These are phyloP conservation scores for Tenthredo notha DNA, from an alignment of 2,888 invertebrate genomes.

Conservation along the genomic window DNA sequence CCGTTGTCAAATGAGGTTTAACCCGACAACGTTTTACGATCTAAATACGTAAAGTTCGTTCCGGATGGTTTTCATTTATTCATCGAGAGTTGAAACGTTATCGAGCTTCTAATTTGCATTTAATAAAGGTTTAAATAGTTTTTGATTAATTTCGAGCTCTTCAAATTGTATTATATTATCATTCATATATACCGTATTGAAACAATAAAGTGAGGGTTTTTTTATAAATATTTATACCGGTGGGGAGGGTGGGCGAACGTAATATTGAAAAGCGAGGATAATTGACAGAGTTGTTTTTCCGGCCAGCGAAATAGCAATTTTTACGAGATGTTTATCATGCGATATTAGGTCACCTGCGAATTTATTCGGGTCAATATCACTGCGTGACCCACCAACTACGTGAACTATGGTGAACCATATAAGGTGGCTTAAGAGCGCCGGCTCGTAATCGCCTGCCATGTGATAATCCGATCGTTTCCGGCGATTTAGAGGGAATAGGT, in stretches of 20 bases:
- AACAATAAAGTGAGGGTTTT: background rate
- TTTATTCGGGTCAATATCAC: constrained; percentile 1
- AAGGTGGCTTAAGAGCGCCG: constrained; percentile 10
- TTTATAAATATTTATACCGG: background rate
- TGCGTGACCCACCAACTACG: background rate
- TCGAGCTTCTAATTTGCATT: constrained; percentile 1
- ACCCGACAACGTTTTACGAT: background rate
- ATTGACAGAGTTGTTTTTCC: background rate
- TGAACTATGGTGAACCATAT: constrained; percentile 10
- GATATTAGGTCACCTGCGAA: background rate
- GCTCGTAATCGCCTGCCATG: constrained; percentile 40
- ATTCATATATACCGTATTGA: background rate
- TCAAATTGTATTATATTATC: background rate
- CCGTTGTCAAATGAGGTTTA: background rate
- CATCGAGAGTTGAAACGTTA: background rate
- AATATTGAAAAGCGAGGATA: background rate
- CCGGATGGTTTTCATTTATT: background rate
- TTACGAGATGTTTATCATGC: background rate
- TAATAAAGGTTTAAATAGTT: background rate
- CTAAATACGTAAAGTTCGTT: background rate
- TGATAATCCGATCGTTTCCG: constrained; percentile 44
- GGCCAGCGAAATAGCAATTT: background rate
- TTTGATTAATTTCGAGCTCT: background rate
- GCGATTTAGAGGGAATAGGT: background rate
- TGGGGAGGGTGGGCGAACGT: background rate